phyloP scores from a whole-genome alignment of 2,113 vertebrate species.

The Callaeas wilsoni region DNA sequence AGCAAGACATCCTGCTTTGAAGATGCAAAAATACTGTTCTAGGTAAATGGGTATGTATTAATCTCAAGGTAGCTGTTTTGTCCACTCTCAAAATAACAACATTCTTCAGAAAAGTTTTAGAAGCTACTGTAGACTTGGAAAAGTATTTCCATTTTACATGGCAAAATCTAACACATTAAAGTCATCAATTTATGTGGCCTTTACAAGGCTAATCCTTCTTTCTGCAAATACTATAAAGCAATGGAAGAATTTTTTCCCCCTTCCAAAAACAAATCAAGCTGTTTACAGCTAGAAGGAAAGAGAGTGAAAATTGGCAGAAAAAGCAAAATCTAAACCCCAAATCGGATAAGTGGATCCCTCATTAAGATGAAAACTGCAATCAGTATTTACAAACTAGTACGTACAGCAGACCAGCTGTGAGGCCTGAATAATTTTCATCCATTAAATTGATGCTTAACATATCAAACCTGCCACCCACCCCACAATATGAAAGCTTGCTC shows the following conservation, averaged over 20 bases:
- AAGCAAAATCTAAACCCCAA: background rate
- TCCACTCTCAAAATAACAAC: background rate
- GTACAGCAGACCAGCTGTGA: background rate
- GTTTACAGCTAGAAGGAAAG: background rate
- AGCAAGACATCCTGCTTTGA: background rate
- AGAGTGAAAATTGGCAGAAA: background rate
- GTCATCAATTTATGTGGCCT: background rate
- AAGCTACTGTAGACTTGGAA: background rate
- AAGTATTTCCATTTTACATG: background rate
- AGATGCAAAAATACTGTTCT: background rate
- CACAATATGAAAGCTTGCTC: background rate
- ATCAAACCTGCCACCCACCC: background rate
- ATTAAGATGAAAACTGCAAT: constrained; percentile 10
- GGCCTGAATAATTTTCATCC: background rate
- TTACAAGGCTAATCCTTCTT: background rate
- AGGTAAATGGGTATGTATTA: background rate
- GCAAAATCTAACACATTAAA: background rate
- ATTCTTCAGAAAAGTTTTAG: background rate
- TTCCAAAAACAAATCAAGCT: background rate
- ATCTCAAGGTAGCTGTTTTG: background rate
- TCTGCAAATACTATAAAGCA: background rate
- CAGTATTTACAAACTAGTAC: background rate
- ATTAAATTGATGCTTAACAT: background rate
- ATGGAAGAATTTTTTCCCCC: background rate
- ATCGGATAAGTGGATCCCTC: background rate